Evolutionary conservation across 2,113 vertebrate species (phyloP), one percentile per base, ranked within the genome.

Genomic region (Saguinus imperator): DNA sequence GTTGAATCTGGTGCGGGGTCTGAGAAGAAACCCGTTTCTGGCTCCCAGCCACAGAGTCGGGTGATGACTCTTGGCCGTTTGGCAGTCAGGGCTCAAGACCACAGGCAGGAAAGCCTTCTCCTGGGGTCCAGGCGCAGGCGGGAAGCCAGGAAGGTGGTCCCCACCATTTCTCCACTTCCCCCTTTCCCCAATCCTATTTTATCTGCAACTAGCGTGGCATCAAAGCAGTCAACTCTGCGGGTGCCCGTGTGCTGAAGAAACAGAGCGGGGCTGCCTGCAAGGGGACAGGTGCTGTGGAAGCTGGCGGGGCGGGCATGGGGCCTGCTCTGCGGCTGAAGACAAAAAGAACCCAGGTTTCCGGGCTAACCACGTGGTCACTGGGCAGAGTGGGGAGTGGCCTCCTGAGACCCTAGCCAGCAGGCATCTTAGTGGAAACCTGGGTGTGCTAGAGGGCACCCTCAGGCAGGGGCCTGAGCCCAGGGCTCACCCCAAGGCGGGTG

Each of bases 111-210:
- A 43, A 86, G 20, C 2, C 2, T 3, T 75, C 18, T 4, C 58
- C 32, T 4, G 1, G 6, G 16, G 32, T 29, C 45, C 12, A 37
- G 3, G 40, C 2, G 6, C 0, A 1, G 13, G 70, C 4, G 5
- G 8, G 50, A 81, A 18, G 37, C 58, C 25, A 23, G 11, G 55
- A 16, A 45, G 16, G 6, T 0, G 32, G 25, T 8, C 27, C 6
- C 18, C 16, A 23, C 1, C 25, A 10, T 37, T 20, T 10, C n/a
- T 91, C n/a, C 8, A 40, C 9, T 18, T 29, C 23, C 11, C 14
- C 45, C 52, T 12, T 57, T 57, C 18, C 61, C 35, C 20, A 20
- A 0, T 14, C 73, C 61, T 35, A 25, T 20, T 37, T 48, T 9
- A 11, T 55, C 73, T 58, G 50, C 13, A 12, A 35, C 32, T 25